Evolutionary conservation across 1,140 invertebrate genomes (phyloP).

Genomic region (Aphaenogaster rudis): DNA sequence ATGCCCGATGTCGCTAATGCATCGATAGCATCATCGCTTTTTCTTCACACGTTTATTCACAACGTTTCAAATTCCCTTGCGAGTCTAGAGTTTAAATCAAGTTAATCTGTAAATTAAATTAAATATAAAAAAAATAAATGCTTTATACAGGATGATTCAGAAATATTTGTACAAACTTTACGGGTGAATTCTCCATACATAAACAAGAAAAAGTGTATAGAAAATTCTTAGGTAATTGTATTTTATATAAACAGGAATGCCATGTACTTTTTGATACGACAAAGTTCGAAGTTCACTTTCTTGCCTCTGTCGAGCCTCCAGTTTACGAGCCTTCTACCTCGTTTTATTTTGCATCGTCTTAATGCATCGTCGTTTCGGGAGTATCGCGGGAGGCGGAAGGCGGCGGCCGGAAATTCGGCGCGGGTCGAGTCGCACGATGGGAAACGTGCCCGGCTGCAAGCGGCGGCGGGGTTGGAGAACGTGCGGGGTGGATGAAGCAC

Average conservation of each 20-base stretch:
- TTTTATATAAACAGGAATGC: not conserved
- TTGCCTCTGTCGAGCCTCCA: not conserved
- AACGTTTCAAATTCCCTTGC: not conserved
- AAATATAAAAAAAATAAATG: not conserved
- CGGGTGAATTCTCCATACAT: too few species aligned
- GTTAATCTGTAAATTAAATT: not conserved
- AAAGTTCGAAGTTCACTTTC: not conserved
- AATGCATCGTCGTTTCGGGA: conserved; percentile 44
- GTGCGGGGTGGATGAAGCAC: conserved; percentile 78
- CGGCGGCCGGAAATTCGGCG: conserved; percentile 45
- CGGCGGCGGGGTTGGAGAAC: conserved; percentile 34
- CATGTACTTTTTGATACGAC: not conserved
- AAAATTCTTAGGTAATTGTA: conserved; percentile 3
- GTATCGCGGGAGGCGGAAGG: conserved; percentile 49
- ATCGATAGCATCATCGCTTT: not conserved
- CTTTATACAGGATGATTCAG: not conserved
- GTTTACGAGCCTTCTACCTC: not conserved
- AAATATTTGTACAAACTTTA: too few species aligned
- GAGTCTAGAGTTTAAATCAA: not conserved
- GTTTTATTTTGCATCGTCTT: conserved; percentile 32
- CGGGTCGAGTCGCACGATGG: conserved; percentile 61
- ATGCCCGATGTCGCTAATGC: not conserved
- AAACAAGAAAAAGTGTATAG: too few species aligned
- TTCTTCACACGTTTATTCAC: not conserved
- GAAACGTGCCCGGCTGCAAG: conserved; percentile 63